Conservation (phyloP, 2,888 invertebrate species). For the Petrolisthes manimaculis region DNA sequence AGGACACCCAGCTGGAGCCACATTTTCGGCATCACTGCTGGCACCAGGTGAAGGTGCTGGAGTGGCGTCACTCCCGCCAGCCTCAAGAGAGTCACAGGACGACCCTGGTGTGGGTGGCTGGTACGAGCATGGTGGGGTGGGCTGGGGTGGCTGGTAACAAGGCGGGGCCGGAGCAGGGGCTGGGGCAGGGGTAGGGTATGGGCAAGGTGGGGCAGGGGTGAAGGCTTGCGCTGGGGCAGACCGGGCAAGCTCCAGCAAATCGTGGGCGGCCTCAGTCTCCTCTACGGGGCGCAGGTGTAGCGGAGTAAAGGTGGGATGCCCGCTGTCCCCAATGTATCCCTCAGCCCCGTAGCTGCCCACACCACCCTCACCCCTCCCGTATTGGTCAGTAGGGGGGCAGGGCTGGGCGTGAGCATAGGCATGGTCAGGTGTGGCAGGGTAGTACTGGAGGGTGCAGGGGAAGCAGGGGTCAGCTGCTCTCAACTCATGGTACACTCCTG, state of each 20-base stretch:
- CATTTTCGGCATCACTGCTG: slow-evolving; percentile 64
- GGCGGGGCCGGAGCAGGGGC: background rate
- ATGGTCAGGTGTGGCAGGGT: slow-evolving; percentile 63
- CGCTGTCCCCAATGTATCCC: background rate
- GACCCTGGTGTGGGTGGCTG: slow-evolving; percentile 46
- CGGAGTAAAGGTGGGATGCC: slow-evolving; percentile 67
- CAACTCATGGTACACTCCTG: slow-evolving; percentile 65
- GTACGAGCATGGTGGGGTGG: slow-evolving; percentile 51
- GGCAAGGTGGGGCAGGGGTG: slow-evolving; percentile 20
- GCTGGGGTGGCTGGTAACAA: slow-evolving; percentile 70
- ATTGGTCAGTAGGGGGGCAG: slow-evolving; percentile 16
- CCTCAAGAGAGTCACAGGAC: slow-evolving; percentile 51
- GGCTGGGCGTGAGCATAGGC: slow-evolving; percentile 53
- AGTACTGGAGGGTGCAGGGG: slow-evolving; percentile 62
- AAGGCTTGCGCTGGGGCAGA: slow-evolving; percentile 68
- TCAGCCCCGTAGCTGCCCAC: background rate
- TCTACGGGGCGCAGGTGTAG: slow-evolving; percentile 76
- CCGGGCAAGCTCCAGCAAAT: slow-evolving; percentile 71
- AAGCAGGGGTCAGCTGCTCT: slow-evolving; percentile 56
- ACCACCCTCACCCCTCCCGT: slow-evolving; percentile 21
- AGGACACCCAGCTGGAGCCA: slow-evolving; percentile 44
- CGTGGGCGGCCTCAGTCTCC: slow-evolving; percentile 91
- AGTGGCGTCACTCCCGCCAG: slow-evolving; percentile 49
- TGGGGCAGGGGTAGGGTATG: background rate
- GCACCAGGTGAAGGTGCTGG: slow-evolving; percentile 67